Base-by-base conservation (phyloP, 1,140 invertebrate species). In the Mylabris phalerata region DNA sequence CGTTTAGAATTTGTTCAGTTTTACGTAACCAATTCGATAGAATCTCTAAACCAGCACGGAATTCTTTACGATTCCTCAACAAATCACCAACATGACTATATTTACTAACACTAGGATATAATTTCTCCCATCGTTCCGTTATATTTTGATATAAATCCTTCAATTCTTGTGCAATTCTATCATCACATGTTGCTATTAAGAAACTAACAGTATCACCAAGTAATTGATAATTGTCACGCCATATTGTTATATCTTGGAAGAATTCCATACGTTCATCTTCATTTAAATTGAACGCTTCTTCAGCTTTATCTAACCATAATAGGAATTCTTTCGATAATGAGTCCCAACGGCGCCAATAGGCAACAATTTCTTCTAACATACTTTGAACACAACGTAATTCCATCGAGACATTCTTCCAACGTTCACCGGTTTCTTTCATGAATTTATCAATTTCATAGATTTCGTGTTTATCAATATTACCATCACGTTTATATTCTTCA, bases 51-150 rank as follows among this genome's bases (percentile, higher is more conserved):
- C 90, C 90, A 0, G 79, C 73, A 45, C 86, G 81, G 71, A 94
- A 93, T 60, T 92, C 88, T 68, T 89, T 86, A 9, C 88, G 80
- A 55, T 88, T 88, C 57, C 90, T 79, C 1, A 93, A 78, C 11
- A 93, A 85, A 67, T 94, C 90, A 24, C 93, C 92, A 32, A 90
- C 87, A 64, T 93, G 86, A 76, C 93, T 89, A 69, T 94, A 94
- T 62, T 87, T 82, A 70, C 90, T 89, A 3, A 90, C 87, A 67
- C 88, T 87, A 57, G 84, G 81, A 75, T 92, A 93, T 24, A 95
- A 75, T 11, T 82, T 80, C 48, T 93, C 90, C 85, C 92, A 97
- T 58, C 86, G 80, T 25, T 81, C 75, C 1, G 86, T 86, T 39
- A 96, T 80, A 49, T 79, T 76, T 3, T 80, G 71, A 63, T 92